Evolutionary conservation across 1,140 invertebrate species (phyloP).

Genomic region (Cotesia glomerata): DNA sequence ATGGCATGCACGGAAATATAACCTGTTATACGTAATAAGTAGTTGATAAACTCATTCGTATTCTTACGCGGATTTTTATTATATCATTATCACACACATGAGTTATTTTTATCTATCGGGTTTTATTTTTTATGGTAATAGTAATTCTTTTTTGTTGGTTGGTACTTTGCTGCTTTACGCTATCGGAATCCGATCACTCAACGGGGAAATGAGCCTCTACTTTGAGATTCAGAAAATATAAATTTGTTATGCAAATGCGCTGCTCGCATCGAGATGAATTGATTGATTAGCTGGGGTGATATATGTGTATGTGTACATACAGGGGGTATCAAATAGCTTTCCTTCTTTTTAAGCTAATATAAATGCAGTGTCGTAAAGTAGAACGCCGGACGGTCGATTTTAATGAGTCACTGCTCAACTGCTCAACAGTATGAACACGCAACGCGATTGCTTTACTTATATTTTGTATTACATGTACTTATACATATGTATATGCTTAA

Average conservation of each 20-base stretch:
- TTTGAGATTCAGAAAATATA: not conserved
- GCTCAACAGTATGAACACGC: not conserved
- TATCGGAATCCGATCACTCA: too few species aligned
- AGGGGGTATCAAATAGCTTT: slow-evolving; percentile 18
- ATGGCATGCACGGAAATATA: slow-evolving; percentile 14
- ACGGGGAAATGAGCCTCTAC: not conserved
- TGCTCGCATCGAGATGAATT: slow-evolving; percentile 18
- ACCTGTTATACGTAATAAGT: slow-evolving; percentile 14
- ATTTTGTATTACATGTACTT: not conserved
- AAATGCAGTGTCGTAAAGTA: slow-evolving; percentile 18
- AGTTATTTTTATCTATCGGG: not conserved
- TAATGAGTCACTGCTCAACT: slow-evolving; percentile 3
- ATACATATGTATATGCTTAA: not conserved
- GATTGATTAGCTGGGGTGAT: slow-evolving; percentile 7
- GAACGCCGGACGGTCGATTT: slow-evolving; percentile 20
- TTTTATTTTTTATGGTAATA: too few species aligned
- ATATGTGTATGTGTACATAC: not conserved
- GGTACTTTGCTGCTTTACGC: too few species aligned
- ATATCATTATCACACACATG: not conserved
- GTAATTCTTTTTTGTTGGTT: too few species aligned
- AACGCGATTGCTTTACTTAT: not conserved
- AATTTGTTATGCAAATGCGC: slow-evolving; percentile 13
- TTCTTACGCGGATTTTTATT: not conserved
- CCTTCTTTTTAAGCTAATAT: slow-evolving; percentile 17
- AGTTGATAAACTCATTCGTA: slow-evolving; percentile 12